Base-by-base conservation (phyloP, 1,140 invertebrate genomes). In the Lepidostoma basale region DNA sequence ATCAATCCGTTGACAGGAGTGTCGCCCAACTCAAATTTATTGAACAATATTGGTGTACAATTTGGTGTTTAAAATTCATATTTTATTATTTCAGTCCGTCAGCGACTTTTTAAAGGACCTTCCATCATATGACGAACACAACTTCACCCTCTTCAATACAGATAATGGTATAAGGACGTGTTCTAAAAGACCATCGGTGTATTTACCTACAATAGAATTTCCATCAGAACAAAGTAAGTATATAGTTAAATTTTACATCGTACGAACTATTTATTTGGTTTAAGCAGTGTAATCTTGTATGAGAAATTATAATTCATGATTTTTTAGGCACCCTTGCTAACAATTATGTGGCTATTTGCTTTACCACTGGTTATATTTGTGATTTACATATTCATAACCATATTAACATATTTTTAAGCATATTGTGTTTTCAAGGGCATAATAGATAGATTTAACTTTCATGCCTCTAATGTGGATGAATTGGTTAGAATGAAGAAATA, bases 71-170 rank as follows among this genome's bases (percentile, higher is more conserved):
- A n/a, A n/a, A n/a, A n/a, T n/a, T 40, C 3, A 22, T 62, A n/a
- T 62, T 23, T 47, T 59, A 20, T 54, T 69, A 76, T 75, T 84
- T 40, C 79, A 91, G 89, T 90, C 90, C 70, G 89, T 92, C 68
- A 90, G 88, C 63, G 93, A 96, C 76, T 97, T 97, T 81, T 81
- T 97, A 42, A 95, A 95, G 80, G 94, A 92, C 67, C 83, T 97
- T 52, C 95, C 95, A 36, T 94, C 91, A 1, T 93, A 94, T 75
- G 89, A 97, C 83, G 91, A 95, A 77, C 90, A 89, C 70, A 97
- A 97, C 77, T 97, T 97, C 78, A 89, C 93, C 16, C 87, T 91
- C 77, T 94, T 93, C 77, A 93, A 95, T 79, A 90, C 90, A 28
- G 94, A 96, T 76, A 90, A 88, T 74, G 91, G 90, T 36, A 93